Percentiles rank a stretch among this genome's conserved stretches.
phyloP scores from a whole-genome alignment of 1,140 invertebrate species.

The Leguminivora glycinivorella region DNA sequence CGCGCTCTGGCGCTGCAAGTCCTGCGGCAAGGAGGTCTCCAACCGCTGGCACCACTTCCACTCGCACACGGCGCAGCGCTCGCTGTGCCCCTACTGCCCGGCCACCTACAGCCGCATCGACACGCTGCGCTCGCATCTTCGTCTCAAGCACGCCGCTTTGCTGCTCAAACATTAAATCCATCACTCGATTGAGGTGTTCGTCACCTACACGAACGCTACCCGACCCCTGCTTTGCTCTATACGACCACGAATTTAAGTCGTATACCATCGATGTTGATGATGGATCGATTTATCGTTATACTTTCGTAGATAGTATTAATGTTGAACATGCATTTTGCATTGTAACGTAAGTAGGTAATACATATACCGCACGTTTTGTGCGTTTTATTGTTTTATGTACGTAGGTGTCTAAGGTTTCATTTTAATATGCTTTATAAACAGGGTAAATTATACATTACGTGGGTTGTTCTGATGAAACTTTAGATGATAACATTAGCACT shows the following conservation, averaged over 20 bases:
- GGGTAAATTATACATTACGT: slow-evolving; percentile 62
- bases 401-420: slow-evolving; percentile 50
- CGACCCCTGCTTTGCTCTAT: slow-evolving; percentile 49
- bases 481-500: slow-evolving; percentile 36
- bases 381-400: slow-evolving; percentile 61
- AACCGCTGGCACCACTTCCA: slow-evolving; percentile 93
- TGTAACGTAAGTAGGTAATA: slow-evolving; percentile 54
- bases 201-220: slow-evolving; percentile 26
- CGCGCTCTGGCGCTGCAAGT: slow-evolving; percentile 87
- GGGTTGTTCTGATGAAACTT: slow-evolving; percentile 37
- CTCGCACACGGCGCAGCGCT: slow-evolving; percentile 88
- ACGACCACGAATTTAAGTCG: slow-evolving; percentile 29
- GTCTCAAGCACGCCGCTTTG: slow-evolving; percentile 85
- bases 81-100: slow-evolving; percentile 89
- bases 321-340: slow-evolving; percentile 48
- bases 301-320: slow-evolving; percentile 42
- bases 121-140: slow-evolving; percentile 87
- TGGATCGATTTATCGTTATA: slow-evolving; percentile 40
- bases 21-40: slow-evolving; percentile 91
- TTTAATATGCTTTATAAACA: slow-evolving; percentile 66
- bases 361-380: slow-evolving; percentile 70
- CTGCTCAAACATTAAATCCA: slow-evolving; percentile 73
- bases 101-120: slow-evolving; percentile 92
- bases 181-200: background rate
- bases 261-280: slow-evolving; percentile 30